Evolutionary conservation across 2,888 invertebrate species (phyloP).

Genomic region (Idaea straminata): DNA sequence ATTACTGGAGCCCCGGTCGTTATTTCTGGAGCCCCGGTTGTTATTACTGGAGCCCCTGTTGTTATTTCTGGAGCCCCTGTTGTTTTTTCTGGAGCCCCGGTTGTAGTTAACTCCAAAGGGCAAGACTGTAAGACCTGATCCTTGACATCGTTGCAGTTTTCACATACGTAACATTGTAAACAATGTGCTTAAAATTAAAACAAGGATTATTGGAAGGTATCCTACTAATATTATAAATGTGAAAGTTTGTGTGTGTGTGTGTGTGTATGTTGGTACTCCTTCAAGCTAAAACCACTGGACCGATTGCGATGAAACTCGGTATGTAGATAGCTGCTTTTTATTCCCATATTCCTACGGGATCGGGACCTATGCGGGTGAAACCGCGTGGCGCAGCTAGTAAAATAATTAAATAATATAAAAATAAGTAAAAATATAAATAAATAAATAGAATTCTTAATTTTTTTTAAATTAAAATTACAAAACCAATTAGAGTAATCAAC

Average conservation of each 20-base stretch:
- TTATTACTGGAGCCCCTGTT: background rate
- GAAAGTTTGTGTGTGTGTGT: background rate
- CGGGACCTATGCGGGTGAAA: too few species aligned
- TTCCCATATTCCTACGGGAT: too few species aligned
- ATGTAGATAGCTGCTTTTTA: too few species aligned
- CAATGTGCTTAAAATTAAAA: slow-evolving; percentile 37
- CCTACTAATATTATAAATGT: slow-evolving; percentile 6
- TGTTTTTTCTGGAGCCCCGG: slow-evolving; percentile 8
- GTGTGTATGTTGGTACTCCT: too few species aligned
- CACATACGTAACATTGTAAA: slow-evolving; percentile 43
- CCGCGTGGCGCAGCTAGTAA: too few species aligned
- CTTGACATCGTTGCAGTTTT: slow-evolving; percentile 31
- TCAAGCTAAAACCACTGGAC: too few species aligned
- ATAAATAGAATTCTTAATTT: too few species aligned
- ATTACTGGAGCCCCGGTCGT: background rate
- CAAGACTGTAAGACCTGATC: slow-evolving; percentile 32
- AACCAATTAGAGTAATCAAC: too few species aligned
- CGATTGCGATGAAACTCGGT: too few species aligned
- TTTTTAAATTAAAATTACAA: too few species aligned
- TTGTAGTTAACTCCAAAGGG: slow-evolving; percentile 11
- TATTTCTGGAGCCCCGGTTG: background rate
- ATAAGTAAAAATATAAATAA: too few species aligned
- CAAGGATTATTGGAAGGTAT: background rate
- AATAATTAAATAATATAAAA: too few species aligned
- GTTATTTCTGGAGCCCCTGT: background rate